These are phyloP conservation scores for Gonocerus acuteangulatus DNA, from an alignment of 2,888 invertebrate species.

Conservation along the genomic window DNA sequence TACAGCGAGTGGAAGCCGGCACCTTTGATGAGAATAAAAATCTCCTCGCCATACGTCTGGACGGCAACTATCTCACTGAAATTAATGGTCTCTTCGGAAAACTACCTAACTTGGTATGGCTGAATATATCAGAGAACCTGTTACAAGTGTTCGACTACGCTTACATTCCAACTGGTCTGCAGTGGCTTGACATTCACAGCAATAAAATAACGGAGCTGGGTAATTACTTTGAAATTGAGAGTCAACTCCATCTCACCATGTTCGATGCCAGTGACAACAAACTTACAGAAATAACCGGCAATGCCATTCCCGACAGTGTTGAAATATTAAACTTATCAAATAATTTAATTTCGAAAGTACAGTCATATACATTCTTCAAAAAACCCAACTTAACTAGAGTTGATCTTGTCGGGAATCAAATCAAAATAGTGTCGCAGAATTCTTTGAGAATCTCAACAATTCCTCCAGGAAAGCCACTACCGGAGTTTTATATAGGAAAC, in stretches of 20 bases:
- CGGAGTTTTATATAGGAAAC: conserved; percentile 75
- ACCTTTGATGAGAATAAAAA: conserved; percentile 69
- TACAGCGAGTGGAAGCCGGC: conserved; percentile 67
- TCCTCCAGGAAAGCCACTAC: conserved; percentile 61
- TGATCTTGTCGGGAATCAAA: conserved; percentile 72
- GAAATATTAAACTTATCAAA: conserved; percentile 71
- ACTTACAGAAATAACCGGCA: conserved; percentile 71
- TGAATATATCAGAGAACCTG: conserved; percentile 79
- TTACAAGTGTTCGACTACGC: conserved; percentile 78
- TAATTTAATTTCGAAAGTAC: conserved; percentile 72
- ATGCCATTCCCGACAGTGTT: conserved; percentile 74
- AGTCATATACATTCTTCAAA: conserved; percentile 79
- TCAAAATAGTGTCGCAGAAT: conserved; percentile 66
- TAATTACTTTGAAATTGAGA: conserved; percentile 77
- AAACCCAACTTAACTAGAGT: conserved; percentile 76
- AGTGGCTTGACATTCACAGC: conserved; percentile 77
- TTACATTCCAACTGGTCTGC: conserved; percentile 72
- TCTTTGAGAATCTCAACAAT: conserved; percentile 68
- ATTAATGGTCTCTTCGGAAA: conserved; percentile 72
- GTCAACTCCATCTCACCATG: conserved; percentile 65
- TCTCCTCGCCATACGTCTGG: conserved; percentile 70
- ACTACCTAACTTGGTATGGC: conserved; percentile 72
- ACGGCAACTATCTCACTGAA: conserved; percentile 71
- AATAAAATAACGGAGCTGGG: conserved; percentile 76
- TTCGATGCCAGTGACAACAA: conserved; percentile 77